Evolutionary conservation across 2,113 vertebrate species (phyloP).

Genomic region (Dromiciops gliroides): DNA sequence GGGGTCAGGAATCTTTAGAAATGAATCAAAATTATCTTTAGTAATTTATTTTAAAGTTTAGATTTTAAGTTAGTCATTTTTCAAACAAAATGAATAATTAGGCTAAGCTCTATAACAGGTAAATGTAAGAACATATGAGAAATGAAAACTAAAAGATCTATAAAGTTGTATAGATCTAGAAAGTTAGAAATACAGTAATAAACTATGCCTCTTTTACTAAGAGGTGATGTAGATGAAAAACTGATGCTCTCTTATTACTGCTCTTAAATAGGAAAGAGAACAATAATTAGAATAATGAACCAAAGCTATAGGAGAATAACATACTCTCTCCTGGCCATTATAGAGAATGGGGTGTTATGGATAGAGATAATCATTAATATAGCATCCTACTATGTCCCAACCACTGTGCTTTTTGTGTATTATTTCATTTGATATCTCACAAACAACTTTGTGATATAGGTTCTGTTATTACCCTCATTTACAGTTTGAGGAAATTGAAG

Average conservation of each 20-base stretch:
- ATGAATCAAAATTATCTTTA: not conserved
- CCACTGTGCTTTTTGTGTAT: too few relatives aligned
- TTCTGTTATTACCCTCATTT: not conserved
- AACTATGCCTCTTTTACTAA: not conserved
- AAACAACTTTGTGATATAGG: not conserved
- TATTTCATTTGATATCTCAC: too few relatives aligned
- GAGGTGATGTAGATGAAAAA: not conserved
- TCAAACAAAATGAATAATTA: constrained; percentile 11
- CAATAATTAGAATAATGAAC: not conserved
- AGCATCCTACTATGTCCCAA: not conserved
- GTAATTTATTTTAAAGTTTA: not conserved
- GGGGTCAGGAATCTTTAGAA: not conserved
- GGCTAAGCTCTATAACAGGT: not conserved
- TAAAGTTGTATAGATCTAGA: not conserved
- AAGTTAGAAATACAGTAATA: not conserved
- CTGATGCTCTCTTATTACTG: not conserved
- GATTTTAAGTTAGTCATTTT: not conserved
- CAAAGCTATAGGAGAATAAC: not conserved
- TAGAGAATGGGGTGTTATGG: not conserved
- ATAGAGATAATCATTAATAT: not conserved
- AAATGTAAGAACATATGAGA: not conserved
- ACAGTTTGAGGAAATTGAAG: not conserved
- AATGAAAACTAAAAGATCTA: not conserved
- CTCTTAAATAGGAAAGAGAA: not conserved
- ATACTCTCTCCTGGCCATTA: not conserved